phyloP scores from a whole-genome alignment of 2,797 vertebrate genomes.

The Myotis planiceps region DNA sequence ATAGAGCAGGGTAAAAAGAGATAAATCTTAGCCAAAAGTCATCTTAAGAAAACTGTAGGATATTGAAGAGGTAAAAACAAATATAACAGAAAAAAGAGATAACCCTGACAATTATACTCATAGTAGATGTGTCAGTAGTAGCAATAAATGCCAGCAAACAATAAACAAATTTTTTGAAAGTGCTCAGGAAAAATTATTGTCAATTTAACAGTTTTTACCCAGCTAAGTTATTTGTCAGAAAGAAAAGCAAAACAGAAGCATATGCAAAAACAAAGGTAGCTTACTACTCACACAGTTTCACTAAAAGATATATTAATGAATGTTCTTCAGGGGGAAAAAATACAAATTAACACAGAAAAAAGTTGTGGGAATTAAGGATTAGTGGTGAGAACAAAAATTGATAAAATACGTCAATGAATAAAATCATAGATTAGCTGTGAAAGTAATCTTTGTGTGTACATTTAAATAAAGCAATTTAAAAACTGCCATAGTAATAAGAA shows the following conservation, averaged over 20 bases:
- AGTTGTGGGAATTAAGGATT: background rate
- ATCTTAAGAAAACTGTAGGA: background rate
- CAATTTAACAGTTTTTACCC: background rate
- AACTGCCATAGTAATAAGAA: background rate
- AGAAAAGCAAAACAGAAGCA: conserved; percentile 21
- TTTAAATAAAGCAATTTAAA: conserved; percentile 26
- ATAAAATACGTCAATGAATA: background rate
- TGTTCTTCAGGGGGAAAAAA: background rate
- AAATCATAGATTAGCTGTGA: background rate
- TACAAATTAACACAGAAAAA: conserved; percentile 7
- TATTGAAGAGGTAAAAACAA: background rate
- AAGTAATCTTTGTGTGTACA: background rate
- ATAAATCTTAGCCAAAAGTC: background rate
- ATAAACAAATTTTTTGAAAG: background rate
- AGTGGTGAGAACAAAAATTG: background rate
- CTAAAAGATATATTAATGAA: conserved; percentile 13
- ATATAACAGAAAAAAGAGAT: background rate
- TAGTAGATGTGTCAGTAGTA: background rate
- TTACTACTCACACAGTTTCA: background rate
- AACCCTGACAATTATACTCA: background rate
- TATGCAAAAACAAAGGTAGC: background rate
- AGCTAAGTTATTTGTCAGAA: conserved; percentile 1
- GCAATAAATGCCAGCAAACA: conserved; percentile 30
- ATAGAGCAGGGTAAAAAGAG: background rate
- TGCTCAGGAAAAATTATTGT: background rate